Base-by-base conservation (phyloP, 1,140 invertebrate species). In the Penaeus chinensis region DNA sequence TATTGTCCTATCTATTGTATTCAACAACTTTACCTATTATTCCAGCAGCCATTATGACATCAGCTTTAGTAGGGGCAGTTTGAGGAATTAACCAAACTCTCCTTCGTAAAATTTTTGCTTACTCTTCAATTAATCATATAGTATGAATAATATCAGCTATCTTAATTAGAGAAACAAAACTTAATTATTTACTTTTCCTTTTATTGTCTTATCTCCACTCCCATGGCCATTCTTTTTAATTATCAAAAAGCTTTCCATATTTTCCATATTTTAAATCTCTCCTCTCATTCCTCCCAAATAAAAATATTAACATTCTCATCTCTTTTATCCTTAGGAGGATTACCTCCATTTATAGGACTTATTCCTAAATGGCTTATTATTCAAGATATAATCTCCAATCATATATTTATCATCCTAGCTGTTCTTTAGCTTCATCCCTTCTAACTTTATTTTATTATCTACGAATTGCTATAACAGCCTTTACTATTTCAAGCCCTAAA, bases 321-420 rank as follows among this genome's bases (percentile, higher is more conserved):
- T 22, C 18, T 80, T 18, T 24, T 62, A n/a, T 85, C 47, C n/a
- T n/a, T n/a, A n/a, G n/a, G n/a, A n/a, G n/a, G n/a, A 27, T n/a
- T 85, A 24, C 47, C 74, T 5, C 74, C 69, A 61, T 79, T 77
- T 27, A 54, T 20, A 10, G 71, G 84, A 16, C 61, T 85, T 61
- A 60, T 79, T n/a, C 74, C 71, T 22, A 76, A 85, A 22, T 85
- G 54, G 63, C 16, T 85, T 74, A 78, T 79, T 2, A 77, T 24
- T 60, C 54, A 37, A 76, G n/a, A 60, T 60, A 60, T 79, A 13
- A 13, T 37, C n/a, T 60, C 22, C 20, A 3, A 3, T 60, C 54
- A 77, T 71, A 8, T 61, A 27, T 74, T 54, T 61, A 54, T 61
- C 54, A 20, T 62, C 32, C 16, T 24, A 22, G 20, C 61, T n/a